phyloP scores from a whole-genome alignment of 2,113 vertebrate species.

The Raja brachyura region DNA sequence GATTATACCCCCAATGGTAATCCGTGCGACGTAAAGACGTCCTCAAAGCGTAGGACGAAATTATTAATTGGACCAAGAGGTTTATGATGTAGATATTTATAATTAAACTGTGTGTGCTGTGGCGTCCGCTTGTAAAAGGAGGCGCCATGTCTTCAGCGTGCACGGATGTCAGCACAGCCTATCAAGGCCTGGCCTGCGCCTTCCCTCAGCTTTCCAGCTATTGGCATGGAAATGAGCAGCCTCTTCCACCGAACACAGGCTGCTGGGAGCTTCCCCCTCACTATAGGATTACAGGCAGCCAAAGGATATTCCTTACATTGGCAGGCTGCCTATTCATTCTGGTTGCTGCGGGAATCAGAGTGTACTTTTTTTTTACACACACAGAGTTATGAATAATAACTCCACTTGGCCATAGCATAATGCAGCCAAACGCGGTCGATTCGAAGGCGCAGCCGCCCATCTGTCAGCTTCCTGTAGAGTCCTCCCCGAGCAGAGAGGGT shows the following conservation, averaged over 20 bases:
- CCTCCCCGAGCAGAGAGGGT: conserved; percentile 37
- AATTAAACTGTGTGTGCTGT: conserved; percentile 20
- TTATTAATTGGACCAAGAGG: conserved; percentile 3
- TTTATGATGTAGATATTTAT: background rate
- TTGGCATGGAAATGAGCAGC: conserved; percentile 51
- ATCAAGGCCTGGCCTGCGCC: conserved; percentile 31
- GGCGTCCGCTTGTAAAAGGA: conserved; percentile 13
- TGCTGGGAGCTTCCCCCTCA: conserved; percentile 10
- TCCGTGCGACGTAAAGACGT: background rate
- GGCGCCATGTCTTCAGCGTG: conserved; percentile 21
- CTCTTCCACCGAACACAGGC: conserved; percentile 47
- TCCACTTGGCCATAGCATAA: conserved; percentile 39
- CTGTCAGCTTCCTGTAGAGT: conserved; percentile 44
- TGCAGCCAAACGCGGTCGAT: conserved; percentile 42
- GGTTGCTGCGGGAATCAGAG: conserved; percentile 25
- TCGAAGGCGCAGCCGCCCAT: conserved; percentile 45
- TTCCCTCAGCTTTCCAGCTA: background rate
- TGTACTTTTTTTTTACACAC: background rate
- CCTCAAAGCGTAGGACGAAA: background rate
- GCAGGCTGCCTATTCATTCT: conserved; percentile 21
- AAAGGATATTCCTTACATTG: background rate
- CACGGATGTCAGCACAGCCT: conserved; percentile 13
- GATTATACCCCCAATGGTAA: background rate
- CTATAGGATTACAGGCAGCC: background rate
- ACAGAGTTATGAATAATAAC: conserved; percentile 32